Evolutionary conservation across 2,888 invertebrate species (phyloP).

Genomic region (Synanthedon formicaeformis): DNA sequence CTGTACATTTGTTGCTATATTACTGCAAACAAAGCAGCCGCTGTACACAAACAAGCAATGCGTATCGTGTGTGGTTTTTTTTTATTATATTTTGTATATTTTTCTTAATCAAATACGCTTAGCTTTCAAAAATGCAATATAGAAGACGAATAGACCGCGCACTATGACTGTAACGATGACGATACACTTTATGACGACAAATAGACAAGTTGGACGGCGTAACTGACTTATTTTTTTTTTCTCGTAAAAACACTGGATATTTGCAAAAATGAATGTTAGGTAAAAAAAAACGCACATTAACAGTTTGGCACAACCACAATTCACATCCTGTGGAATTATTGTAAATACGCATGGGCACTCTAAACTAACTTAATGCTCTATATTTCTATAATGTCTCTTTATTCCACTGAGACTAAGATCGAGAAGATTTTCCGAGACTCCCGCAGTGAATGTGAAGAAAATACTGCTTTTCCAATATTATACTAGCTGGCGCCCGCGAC

Average conservation of each 20-base stretch:
- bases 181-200: too few relatives aligned
- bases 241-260: slow-evolving; percentile 27
- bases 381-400: too few relatives aligned
- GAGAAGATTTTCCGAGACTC: too few relatives aligned
- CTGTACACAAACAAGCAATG: slow-evolving; percentile 57
- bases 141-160: slow-evolving; percentile 7
- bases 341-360: too few relatives aligned
- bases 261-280: slow-evolving; percentile 12
- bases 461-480: too few relatives aligned
- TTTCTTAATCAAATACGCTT: slow-evolving; percentile 44
- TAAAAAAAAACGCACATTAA: slow-evolving; percentile 23
- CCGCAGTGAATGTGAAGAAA: too few relatives aligned
- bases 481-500: too few relatives aligned
- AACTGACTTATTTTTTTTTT: slow-evolving; percentile 20
- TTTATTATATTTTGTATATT: slow-evolving; percentile 30
- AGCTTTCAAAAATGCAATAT: slow-evolving; percentile 54
- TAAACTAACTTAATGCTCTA: too few relatives aligned
- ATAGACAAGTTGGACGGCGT: slow-evolving; percentile 5
- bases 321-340: too few relatives aligned
- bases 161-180: slow-evolving; percentile 3
- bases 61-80: slow-evolving; percentile 56
- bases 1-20: slow-evolving; percentile 50
- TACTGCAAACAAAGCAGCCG: slow-evolving; percentile 21
- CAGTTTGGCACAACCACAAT: slow-evolving; percentile 15
- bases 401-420: too few relatives aligned